Evolutionary conservation across 2,888 invertebrate species (phyloP).

Genomic region (Lepas anatifera): DNA sequence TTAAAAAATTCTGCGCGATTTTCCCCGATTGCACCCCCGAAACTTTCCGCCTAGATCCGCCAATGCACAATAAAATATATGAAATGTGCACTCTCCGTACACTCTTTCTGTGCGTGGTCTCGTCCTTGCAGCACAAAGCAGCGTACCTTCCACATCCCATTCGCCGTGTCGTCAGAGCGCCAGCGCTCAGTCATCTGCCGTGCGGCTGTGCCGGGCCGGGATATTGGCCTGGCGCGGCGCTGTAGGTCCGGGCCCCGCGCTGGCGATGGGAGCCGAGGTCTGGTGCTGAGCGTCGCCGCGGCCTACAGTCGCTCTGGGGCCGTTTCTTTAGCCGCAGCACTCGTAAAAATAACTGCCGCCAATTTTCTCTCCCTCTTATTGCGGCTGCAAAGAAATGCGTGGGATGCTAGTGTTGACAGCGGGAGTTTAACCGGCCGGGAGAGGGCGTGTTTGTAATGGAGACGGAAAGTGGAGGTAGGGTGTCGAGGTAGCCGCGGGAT

Average conservation of each 20-base stretch:
- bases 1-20: too few relatives aligned
- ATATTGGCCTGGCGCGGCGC: background rate
- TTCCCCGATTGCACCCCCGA: too few relatives aligned
- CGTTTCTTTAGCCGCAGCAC: background rate
- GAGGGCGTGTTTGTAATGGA: too few relatives aligned
- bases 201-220: background rate
- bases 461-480: too few relatives aligned
- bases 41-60: too few relatives aligned
- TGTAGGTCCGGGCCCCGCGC: background rate
- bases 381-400: background rate
- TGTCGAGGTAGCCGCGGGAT: too few relatives aligned
- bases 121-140: too few relatives aligned
- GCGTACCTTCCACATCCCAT: too few relatives aligned
- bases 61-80: too few relatives aligned
- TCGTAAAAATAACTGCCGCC: constrained; percentile 11
- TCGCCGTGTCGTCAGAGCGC: background rate
- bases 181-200: background rate
- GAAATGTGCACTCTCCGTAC: too few relatives aligned
- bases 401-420: background rate
- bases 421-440: background rate
- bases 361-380: constrained; percentile 9
- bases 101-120: too few relatives aligned
- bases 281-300: background rate
- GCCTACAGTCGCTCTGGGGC: background rate
- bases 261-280: background rate